Evolutionary conservation across 2,888 invertebrate species (phyloP), one percentile per base, ranked within the genome.

Genomic region (Erebia ligea): DNA sequence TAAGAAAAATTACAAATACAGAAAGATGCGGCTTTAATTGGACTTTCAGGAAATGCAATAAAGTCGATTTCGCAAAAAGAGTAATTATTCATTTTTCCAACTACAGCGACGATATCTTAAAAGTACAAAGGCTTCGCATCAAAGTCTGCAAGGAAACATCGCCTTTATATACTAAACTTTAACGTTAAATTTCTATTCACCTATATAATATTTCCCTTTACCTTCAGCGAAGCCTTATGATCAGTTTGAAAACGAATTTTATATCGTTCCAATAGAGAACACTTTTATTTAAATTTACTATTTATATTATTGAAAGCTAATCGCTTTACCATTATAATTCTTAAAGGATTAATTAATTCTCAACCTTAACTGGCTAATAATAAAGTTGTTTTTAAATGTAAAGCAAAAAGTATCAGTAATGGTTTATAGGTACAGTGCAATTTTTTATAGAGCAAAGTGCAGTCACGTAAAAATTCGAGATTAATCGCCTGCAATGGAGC

Each of bases 391-490:
- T 64, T 54, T 64, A 15, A 1, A 13, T 40, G 11, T 6, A 62
- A 8, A 1, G n/a, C 15, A 13, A 62, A 17, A 61, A 13, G 42
- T 42, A 17, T 19, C 40, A 52, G 52, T 42, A 17, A 61, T 61
- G 61, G 13, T 45, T 1, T 62, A 40, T 9, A 62, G 45, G 19
- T 21, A 34, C 13, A 56, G n/a, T 65, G 54, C 65, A 56, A 45
- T 56, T 65, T 69, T 61, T 57, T 58, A 6, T 40, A 34, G 17
- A 56, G 48, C 61, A 48, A 34, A 34, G 45, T 59, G 15, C 42
- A 56, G 59, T 71, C 52, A 61, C 54, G 64, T 64, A 71, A 64
- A 67, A 45, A 62, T 19, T 52, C 34, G 59, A 65, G 61, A 59
- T 65, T 59, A 65, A 64, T 70, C 61, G 56, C 48, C 19, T 56